Evolutionary conservation across 2,797 vertebrate species (phyloP), one percentile per base, ranked within the genome.

Genomic region (Novumbra hubbsi): DNA sequence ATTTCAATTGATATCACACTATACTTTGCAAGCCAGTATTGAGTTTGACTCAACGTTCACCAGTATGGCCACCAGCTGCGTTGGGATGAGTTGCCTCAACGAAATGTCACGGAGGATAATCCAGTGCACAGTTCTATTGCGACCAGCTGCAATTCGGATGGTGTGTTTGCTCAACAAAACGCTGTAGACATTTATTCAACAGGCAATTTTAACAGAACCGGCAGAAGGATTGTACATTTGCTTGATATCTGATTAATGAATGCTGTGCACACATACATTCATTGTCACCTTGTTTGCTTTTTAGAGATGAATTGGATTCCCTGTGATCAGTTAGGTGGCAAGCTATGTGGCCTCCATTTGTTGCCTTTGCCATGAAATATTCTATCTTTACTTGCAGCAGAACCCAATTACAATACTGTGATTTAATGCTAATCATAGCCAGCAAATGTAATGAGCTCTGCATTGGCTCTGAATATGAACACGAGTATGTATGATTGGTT

Each of bases 211-310:
- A 45, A 45, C 9, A 45, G 9, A 45, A 45, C 41, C 3, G 11
- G 41, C 41, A 45, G 41, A 12, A 12, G 41, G 9, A 11, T 45
- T 45, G 41, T 45, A 45, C 4, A 45, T 45, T 45, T 45, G 41
- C 12, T 45, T 45, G 41, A 45, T 45, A 45, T 45, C 12, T 45
- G 41, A 57, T 57, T 1, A 24, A 24, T 57, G 21, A 3, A 24
- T 68, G n/a, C 41, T 68, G 65, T 30, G 24, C 24, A 16, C 27
- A 32, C 70, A 28, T 72, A 75, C 57, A 57, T 62, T 55, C 24
- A 73, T 80, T 80, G 76, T 71, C 80, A 72, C 77, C 76, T 82
- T 86, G 80, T 87, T 86, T 86, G 84, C 80, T 78, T 76, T 76
- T 84, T 81, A 63, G 78, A 87, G 82, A 89, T 88, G 87, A 86